These are phyloP conservation scores for Gandaritis pyraliata DNA, from an alignment of 2,888 invertebrate genomes.

Conservation along the genomic window DNA sequence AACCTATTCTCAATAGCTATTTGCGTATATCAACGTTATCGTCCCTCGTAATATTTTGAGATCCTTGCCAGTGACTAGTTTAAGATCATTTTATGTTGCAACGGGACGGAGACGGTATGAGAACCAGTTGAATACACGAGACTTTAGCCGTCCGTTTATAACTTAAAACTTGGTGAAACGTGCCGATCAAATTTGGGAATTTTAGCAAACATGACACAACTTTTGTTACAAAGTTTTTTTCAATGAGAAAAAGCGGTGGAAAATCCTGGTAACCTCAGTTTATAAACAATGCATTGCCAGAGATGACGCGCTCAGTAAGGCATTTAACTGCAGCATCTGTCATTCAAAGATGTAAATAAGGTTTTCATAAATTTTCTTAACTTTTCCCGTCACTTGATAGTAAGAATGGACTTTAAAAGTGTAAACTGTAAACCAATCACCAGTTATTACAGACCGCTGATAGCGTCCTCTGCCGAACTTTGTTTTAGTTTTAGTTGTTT, in stretches of 20 bases:
- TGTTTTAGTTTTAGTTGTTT: slow-evolving; percentile 54
- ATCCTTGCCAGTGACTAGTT: slow-evolving; percentile 65
- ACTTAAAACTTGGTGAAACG: too few relatives aligned
- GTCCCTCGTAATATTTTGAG: slow-evolving; percentile 57
- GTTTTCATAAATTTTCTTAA: too few relatives aligned
- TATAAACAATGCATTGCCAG: too few relatives aligned
- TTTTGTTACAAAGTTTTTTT: too few relatives aligned
- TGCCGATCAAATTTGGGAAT: too few relatives aligned
- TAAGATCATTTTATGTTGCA: slow-evolving; percentile 11
- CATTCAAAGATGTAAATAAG: too few relatives aligned
- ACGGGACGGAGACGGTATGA: slow-evolving; percentile 13
- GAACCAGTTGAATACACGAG: too few relatives aligned
- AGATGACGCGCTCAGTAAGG: too few relatives aligned
- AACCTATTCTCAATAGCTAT: slow-evolving; percentile 75
- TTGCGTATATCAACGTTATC: slow-evolving; percentile 70
- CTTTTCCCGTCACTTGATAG: slow-evolving; percentile 12
- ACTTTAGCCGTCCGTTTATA: neutral
- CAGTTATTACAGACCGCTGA: slow-evolving; percentile 62
- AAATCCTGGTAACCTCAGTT: too few relatives aligned
- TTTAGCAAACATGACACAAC: too few relatives aligned
- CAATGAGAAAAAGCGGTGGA: too few relatives aligned
- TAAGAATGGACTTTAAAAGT: slow-evolving; percentile 47
- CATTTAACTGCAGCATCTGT: too few relatives aligned
- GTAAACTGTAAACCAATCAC: slow-evolving; percentile 67
- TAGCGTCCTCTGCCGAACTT: slow-evolving; percentile 57